These are phyloP conservation scores for Cichladusa arquata DNA, from an alignment of 2,113 vertebrate species.

Conservation along the genomic window DNA sequence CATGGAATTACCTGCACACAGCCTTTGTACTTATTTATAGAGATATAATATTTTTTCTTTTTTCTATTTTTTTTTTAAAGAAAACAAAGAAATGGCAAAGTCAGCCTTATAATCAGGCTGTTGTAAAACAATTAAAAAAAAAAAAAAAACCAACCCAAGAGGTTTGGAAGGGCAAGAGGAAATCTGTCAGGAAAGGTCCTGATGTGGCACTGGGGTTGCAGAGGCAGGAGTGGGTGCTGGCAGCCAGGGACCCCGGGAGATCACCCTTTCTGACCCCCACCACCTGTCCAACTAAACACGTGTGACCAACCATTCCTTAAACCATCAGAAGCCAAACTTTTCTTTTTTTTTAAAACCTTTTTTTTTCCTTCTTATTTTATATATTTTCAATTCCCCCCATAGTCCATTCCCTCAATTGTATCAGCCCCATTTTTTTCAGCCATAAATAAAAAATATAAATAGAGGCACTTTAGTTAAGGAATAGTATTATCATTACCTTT, in stretches of 20 bases:
- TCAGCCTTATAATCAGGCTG: constrained; percentile 40
- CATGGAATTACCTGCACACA: constrained; percentile 76
- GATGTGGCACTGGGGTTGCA: constrained; percentile 17
- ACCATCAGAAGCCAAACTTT: constrained; percentile 55
- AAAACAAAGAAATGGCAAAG: constrained; percentile 64
- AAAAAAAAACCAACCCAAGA: background rate
- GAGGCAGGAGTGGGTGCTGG: constrained; percentile 35
- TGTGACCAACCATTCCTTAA: constrained; percentile 64
- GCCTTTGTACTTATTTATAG: constrained; percentile 45
- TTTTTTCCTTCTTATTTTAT: background rate
- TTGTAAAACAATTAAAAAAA: constrained; percentile 5
- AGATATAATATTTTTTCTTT: background rate
- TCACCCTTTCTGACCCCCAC: background rate
- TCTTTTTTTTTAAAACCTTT: background rate
- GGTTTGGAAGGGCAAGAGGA: constrained; percentile 57
- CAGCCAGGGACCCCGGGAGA: background rate
- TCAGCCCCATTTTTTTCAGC: constrained; percentile 63
- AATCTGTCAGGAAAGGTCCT: constrained; percentile 49
- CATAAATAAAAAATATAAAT: constrained; percentile 76
- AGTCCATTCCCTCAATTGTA: constrained; percentile 57
- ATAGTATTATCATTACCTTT: constrained; percentile 63
- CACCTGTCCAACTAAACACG: background rate
- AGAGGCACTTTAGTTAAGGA: constrained; percentile 84
- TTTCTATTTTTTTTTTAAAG: constrained; percentile 16
- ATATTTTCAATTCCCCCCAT: constrained; percentile 8